Evolutionary conservation across 2,113 vertebrate species (phyloP).

Genomic region (Coptodon rendalli): DNA sequence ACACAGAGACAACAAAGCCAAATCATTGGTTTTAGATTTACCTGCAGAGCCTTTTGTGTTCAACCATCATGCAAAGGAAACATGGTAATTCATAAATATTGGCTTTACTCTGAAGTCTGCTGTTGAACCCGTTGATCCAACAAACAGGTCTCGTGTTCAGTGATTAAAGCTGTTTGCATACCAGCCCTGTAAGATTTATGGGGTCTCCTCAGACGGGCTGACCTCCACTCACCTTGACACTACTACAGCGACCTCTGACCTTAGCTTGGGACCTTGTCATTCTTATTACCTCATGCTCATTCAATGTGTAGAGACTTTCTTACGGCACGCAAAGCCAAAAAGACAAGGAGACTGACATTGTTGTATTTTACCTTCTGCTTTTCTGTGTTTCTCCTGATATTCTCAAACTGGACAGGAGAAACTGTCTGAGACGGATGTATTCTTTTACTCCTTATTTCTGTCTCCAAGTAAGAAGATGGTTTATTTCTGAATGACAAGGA

Average conservation of each 20-base stretch:
- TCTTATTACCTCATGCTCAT: constrained; percentile 75
- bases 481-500: neutral
- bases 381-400: neutral
- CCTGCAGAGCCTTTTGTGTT: neutral
- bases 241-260: constrained; percentile 55
- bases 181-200: constrained; percentile 55
- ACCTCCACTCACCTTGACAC: constrained; percentile 27
- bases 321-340: constrained; percentile 50
- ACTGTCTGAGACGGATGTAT: fast-evolving
- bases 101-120: neutral
- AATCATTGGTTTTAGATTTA: neutral
- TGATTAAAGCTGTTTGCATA: constrained; percentile 70
- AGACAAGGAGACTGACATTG: neutral
- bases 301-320: constrained; percentile 63
- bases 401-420: neutral
- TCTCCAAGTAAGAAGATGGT: neutral
- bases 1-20: fast-evolving
- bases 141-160: constrained; percentile 53
- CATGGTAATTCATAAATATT: neutral
- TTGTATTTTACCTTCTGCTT: neutral
- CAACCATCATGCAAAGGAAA: neutral
- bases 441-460: neutral
- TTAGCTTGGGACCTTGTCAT: constrained; percentile 50
- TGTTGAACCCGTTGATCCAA: constrained; percentile 35
- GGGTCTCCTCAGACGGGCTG: neutral